These are phyloP conservation scores for Fragum sueziense DNA, from an alignment of 2,888 invertebrate species.

Conservation along the genomic window DNA sequence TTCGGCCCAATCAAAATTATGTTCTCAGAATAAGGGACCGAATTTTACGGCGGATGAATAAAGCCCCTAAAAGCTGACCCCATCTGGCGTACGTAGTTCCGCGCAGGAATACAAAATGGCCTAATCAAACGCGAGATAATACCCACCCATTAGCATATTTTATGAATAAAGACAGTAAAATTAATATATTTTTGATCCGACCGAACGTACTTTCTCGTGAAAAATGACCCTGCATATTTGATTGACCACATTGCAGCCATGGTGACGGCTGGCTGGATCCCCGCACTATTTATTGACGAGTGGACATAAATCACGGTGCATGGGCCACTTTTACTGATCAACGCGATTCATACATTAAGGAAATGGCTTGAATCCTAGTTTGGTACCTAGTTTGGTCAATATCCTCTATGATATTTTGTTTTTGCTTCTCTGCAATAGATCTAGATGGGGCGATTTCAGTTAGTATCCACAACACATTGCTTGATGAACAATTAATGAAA, in stretches of 20 bases:
- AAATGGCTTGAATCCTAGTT: too few relatives aligned
- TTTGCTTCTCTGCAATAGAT: too few relatives aligned
- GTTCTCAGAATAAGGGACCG: too few relatives aligned
- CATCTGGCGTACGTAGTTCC: conserved; percentile 30
- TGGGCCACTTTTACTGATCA: conserved; percentile 2
- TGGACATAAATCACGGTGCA: conserved; percentile 13
- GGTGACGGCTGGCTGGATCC: neutral
- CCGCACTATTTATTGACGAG: neutral
- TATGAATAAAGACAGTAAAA: conserved; percentile 35
- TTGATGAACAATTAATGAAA: too few relatives aligned
- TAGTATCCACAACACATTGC: too few relatives aligned
- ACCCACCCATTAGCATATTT: conserved; percentile 34
- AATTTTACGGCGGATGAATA: conserved; percentile 19
- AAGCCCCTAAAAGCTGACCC: conserved; percentile 2
- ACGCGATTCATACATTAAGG: neutral
- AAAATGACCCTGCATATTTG: conserved; percentile 28
- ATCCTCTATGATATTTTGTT: too few relatives aligned
- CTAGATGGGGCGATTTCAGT: too few relatives aligned
- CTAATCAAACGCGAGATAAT: conserved; percentile 8
- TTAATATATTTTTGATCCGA: conserved; percentile 35
- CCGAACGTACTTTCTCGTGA: conserved; percentile 20
- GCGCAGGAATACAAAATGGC: conserved; percentile 33
- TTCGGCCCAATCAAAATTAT: neutral
- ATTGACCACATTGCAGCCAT: conserved; percentile 18
- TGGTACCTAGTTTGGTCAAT: too few relatives aligned